Conservation (phyloP, 2,888 invertebrate genomes). For the Oscheius myriophilus region DNA sequence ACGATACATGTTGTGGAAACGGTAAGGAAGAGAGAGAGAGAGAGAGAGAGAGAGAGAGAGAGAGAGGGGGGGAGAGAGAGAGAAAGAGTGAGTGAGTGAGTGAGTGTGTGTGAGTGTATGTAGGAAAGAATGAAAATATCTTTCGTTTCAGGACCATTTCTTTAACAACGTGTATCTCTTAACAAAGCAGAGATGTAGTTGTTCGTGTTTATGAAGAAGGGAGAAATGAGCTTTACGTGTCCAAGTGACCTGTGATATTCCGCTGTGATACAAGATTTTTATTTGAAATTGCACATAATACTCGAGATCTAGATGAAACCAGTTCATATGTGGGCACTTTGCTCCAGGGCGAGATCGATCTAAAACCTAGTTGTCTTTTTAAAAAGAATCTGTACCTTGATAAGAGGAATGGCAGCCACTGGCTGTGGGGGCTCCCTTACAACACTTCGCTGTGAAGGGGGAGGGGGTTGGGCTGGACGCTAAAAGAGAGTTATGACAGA, state of each 20-base stretch:
- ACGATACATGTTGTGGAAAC: conserved; percentile 31
- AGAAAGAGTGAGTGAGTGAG: background rate
- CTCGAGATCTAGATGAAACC: too few relatives aligned
- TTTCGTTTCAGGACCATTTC: conserved; percentile 39
- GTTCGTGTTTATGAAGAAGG: conserved; percentile 32
- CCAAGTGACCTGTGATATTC: too few relatives aligned
- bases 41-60: background rate
- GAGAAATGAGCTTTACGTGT: background rate
- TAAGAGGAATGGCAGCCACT: conserved; percentile 15
- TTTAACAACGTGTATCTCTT: conserved; percentile 44
- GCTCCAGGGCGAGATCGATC: too few relatives aligned
- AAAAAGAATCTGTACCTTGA: background rate
- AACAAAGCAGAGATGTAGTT: conserved; percentile 46
- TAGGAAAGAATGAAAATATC: background rate
- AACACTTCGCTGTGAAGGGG: conserved; percentile 2
- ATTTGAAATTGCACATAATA: too few relatives aligned
- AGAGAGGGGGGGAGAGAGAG: background rate
- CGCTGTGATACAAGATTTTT: too few relatives aligned
- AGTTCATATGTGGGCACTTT: too few relatives aligned
- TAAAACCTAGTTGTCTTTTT: too few relatives aligned
- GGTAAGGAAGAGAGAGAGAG: conserved; percentile 13
- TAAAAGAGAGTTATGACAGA: background rate
- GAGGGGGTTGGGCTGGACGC: background rate
- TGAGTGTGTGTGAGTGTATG: too few relatives aligned
- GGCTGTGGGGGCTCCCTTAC: background rate